Conservation (phyloP, 2,797 vertebrate species). For the Neomorphus geoffroyi region DNA sequence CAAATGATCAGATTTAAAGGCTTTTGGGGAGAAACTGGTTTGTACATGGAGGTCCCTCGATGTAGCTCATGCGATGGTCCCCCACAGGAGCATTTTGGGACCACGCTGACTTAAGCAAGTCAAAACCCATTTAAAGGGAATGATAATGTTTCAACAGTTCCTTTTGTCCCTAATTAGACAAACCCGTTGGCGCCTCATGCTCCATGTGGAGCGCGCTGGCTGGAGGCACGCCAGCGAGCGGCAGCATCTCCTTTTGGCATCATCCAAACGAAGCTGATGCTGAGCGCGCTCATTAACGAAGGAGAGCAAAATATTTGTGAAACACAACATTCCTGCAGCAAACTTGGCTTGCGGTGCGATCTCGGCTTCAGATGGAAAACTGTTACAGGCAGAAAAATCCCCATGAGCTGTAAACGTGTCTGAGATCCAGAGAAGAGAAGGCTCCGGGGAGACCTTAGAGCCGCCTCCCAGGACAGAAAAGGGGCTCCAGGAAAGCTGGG, state of each 20-base stretch:
- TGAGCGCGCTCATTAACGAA: neutral
- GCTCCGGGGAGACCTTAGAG: too few species aligned
- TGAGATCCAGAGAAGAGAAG: neutral
- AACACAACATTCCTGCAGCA: neutral
- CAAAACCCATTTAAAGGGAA: neutral
- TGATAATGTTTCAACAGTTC: accelerated
- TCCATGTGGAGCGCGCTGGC: accelerated
- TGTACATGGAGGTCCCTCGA: accelerated
- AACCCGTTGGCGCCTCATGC: neutral
- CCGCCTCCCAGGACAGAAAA: too few species aligned
- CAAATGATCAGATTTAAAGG: neutral
- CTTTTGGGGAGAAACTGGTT: accelerated
- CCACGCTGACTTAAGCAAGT: neutral
- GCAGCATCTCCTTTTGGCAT: neutral
- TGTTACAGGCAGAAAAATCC: accelerated
- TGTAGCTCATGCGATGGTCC: accelerated
- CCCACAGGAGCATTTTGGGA: accelerated
- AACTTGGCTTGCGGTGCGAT: neutral
- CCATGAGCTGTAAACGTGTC: accelerated
- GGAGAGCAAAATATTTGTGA: neutral
- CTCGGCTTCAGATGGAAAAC: neutral
- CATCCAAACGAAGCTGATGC: neutral
- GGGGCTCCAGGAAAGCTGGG: too few species aligned
- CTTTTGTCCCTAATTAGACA: neutral
- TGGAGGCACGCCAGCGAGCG: neutral